Conservation (phyloP, 2,113 vertebrate species). For the Pitta sordida region DNA sequence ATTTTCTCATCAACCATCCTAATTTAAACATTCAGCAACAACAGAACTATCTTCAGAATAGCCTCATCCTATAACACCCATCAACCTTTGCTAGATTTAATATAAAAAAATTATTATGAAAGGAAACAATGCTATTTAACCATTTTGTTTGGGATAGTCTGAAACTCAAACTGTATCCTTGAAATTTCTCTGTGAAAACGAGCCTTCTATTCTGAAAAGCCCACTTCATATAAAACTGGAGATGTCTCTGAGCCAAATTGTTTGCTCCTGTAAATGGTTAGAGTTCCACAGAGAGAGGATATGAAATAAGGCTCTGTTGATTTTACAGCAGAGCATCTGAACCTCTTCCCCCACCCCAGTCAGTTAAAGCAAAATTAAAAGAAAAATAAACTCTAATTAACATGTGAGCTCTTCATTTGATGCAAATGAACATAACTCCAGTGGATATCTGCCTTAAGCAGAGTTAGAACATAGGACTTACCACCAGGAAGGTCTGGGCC, state of each 20-base stretch:
- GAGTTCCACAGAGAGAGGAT: not conserved
- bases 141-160: not conserved
- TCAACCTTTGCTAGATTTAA: not conserved
- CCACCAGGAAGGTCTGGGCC: not conserved
- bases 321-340: conserved; percentile 12
- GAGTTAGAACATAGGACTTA: not conserved
- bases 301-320: conserved; percentile 12
- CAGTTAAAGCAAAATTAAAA: not conserved
- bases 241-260: not conserved
- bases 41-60: not conserved
- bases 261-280: conserved; percentile 1
- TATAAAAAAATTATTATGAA: not conserved
- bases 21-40: not conserved
- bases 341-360: not conserved
- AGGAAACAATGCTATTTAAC: not conserved
- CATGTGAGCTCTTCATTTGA: not conserved
- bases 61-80: not conserved
- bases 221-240: not conserved
- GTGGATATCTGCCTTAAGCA: not conserved
- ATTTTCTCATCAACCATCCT: not conserved
- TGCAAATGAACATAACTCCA: not conserved
- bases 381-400: not conserved
- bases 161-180: not conserved
- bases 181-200: not conserved
- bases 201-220: not conserved